Percentiles rank a stretch among this genome's conserved stretches.
Evolutionary conservation across 2,113 vertebrate species (phyloP).

Genomic region (Helogale parvula): DNA sequence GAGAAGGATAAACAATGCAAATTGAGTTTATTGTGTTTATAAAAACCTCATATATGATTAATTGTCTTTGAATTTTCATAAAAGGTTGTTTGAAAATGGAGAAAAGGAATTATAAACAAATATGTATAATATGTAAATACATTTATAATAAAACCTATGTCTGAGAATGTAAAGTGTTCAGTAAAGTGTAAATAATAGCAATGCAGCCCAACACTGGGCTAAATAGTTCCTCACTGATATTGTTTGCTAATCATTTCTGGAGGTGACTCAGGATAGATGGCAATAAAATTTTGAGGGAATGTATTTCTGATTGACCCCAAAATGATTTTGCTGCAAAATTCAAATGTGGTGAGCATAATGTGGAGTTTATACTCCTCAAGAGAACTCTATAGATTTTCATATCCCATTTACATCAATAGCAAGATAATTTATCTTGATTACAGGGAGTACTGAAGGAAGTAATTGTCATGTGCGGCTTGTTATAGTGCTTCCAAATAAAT

Average conservation of each 20-base stretch:
- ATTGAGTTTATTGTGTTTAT: neutral
- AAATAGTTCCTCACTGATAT: too few species aligned
- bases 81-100: neutral
- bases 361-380: conserved; percentile 24
- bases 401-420: conserved; percentile 55
- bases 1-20: neutral
- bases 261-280: neutral
- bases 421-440: conserved; percentile 67
- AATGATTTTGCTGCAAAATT: conserved; percentile 60
- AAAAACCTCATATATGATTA: neutral
- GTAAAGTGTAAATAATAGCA: neutral
- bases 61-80: conserved; percentile 13
- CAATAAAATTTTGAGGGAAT: conserved; percentile 23
- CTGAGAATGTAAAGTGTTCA: neutral
- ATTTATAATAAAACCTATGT: neutral
- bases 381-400: conserved; percentile 47
- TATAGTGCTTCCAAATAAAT: conserved; percentile 41
- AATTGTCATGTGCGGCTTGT: conserved; percentile 62
- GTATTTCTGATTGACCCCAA: conserved; percentile 50
- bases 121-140: neutral
- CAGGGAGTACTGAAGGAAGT: conserved; percentile 51
- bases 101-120: neutral
- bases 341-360: conserved; percentile 9
- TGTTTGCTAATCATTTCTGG: neutral
- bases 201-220: fast-evolving